Evolutionary conservation across 1,140 invertebrate genomes (phyloP), one percentile per base, ranked within the genome.

Genomic region (Caenorhabditis latens): DNA sequence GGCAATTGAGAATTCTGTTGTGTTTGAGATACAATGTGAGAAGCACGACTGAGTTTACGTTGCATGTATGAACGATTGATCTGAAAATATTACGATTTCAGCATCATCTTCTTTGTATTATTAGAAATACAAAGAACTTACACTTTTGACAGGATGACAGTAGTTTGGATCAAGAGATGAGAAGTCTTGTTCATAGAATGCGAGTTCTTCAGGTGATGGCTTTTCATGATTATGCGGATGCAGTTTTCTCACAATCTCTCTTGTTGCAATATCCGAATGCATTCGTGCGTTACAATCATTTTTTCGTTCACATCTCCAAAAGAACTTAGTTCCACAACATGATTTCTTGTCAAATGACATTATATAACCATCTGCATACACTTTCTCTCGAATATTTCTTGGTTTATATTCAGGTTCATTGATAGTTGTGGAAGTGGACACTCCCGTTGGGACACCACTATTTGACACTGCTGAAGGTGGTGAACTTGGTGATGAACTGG

Each of bases 271-370:
- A 79, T 79, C 71, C n/a, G 71, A 50, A 79, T 79, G 71, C 71
- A 79, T 50, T 79, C 71, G n/a, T 1, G 71, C 71, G 24, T 79
- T 79, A 50, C 71, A 79, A 79, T 79, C 71, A 50, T 79, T 79
- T 24, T 79, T 79, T 11, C 71, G 71, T 79, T 79, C 71, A 50
- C 71, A 79, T 79, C 71, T 79, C 71, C 71, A 79, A 43, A 79
- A 79, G 24, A 53, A 24, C 42, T 50, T 79, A 50, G 71, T 79
- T 79, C 71, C 71, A 79, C 71, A 79, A 24, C 71, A 79, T 13
- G 71, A 79, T 53, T 79, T 50, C 40, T 79, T 79, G 24, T 79
- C 71, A 50, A 79, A 79, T 46, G 71, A 79, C 71, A 79, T 79
- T 2, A 79, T 79, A 50, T 53, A 79, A 24, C 71, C 71, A 24